Percentiles rank a stretch among this genome's conserved stretches.
These are phyloP conservation scores for Sandelia bainsii DNA, from an alignment of 2,797 vertebrate species.

Conservation along the genomic window DNA sequence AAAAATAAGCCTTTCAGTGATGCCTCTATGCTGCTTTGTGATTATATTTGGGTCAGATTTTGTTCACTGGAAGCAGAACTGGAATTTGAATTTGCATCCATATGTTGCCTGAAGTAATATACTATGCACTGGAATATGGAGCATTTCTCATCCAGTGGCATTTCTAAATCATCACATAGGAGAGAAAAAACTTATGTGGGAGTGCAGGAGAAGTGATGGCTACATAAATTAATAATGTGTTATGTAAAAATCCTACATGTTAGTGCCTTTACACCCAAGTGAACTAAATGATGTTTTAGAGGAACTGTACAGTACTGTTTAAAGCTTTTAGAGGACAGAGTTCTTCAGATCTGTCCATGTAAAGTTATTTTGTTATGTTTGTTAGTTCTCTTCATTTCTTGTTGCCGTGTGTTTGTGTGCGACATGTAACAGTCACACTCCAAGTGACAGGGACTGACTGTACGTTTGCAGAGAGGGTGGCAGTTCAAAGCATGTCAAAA, in stretches of 20 bases:
- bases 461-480: conserved; percentile 14
- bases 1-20: conserved; percentile 23
- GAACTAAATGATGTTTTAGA: conserved; percentile 26
- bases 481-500: conserved; percentile 41
- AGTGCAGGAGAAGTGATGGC: conserved; percentile 23
- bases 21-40: conserved; percentile 18
- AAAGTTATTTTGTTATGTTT: conserved; percentile 7
- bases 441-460: conserved; percentile 29
- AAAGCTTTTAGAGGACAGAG: conserved; percentile 18
- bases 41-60: conserved; percentile 58
- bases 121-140: conserved; percentile 1
- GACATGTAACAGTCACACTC: conserved; percentile 17
- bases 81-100: conserved; percentile 18
- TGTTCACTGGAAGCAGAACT: conserved; percentile 23
- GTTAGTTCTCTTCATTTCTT: conserved; percentile 15
- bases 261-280: conserved; percentile 15
- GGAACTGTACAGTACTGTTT: neutral
- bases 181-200: conserved; percentile 36
- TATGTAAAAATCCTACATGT: conserved; percentile 40
- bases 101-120: conserved; percentile 19
- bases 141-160: conserved; percentile 5
- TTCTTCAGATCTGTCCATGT: conserved; percentile 23
- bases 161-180: conserved; percentile 43
- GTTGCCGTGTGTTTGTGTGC: conserved; percentile 15
- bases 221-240: conserved; percentile 41